Evolutionary conservation across 2,888 invertebrate genomes (phyloP).

Genomic region (Philereme vetulata): DNA sequence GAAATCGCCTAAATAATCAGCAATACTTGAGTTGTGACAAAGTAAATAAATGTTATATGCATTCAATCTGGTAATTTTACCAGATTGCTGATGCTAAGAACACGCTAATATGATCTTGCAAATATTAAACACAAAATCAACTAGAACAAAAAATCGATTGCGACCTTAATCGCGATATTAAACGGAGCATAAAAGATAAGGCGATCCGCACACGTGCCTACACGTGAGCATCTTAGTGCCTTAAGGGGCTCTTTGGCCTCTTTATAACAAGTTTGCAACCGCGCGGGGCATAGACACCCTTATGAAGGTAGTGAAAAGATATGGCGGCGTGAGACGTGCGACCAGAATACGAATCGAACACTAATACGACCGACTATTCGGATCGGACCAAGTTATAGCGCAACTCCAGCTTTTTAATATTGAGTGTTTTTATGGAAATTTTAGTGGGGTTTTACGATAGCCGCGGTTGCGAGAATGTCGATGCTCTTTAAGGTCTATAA

Average conservation of each 20-base stretch:
- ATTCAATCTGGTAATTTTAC: too few species aligned
- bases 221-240: slow-evolving; percentile 51
- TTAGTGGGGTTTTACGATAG: slow-evolving; percentile 55
- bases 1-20: too few species aligned
- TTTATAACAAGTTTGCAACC: slow-evolving; percentile 73
- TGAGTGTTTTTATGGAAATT: slow-evolving; percentile 66
- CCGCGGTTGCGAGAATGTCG: slow-evolving; percentile 48
- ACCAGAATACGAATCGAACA: slow-evolving; percentile 69
- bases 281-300: slow-evolving; percentile 53
- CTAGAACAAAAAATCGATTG: slow-evolving; percentile 54
- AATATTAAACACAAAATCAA: slow-evolving; percentile 50
- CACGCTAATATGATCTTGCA: slow-evolving; percentile 42
- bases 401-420: slow-evolving; percentile 70
- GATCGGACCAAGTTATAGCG: slow-evolving; percentile 61
- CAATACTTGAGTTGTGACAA: neutral
- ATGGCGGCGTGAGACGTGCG: slow-evolving; percentile 61
- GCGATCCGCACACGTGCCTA: slow-evolving; percentile 56
- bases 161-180: slow-evolving; percentile 60
- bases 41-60: too few species aligned
- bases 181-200: slow-evolving; percentile 60
- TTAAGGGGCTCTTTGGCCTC: slow-evolving; percentile 63
- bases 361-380: slow-evolving; percentile 47
- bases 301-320: slow-evolving; percentile 75
- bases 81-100: slow-evolving; percentile 34
- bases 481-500: slow-evolving; percentile 47